Percentiles rank a stretch among this genome's conserved stretches.
phyloP scores from a whole-genome alignment of 1,140 invertebrate species.

The Andricus grossulariae region DNA sequence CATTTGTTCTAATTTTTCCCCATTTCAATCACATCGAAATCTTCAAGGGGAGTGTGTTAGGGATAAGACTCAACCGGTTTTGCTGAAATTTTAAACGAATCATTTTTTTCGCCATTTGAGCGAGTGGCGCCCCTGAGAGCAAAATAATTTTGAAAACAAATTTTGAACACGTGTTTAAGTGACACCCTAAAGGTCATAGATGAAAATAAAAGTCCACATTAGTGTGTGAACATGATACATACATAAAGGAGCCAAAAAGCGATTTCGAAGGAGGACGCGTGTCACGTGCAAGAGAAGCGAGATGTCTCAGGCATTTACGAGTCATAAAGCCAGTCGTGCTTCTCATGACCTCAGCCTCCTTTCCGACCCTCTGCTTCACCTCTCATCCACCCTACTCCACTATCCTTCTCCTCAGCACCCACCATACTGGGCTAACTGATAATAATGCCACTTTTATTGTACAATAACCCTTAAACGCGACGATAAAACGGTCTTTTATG shows the following conservation, averaged over 20 bases:
- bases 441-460: constrained; percentile 76
- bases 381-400: constrained; percentile 53
- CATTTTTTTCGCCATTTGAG: too few relatives aligned
- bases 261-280: constrained; percentile 49
- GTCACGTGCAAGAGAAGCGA: constrained; percentile 57
- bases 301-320: constrained; percentile 73
- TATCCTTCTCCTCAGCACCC: constrained; percentile 37
- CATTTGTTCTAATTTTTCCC: too few relatives aligned
- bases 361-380: constrained; percentile 59
- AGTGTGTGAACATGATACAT: neutral
- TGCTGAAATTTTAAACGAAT: too few relatives aligned
- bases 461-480: constrained; percentile 74
- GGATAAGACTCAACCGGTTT: too few relatives aligned
- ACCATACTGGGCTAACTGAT: constrained; percentile 70
- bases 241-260: constrained; percentile 2
- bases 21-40: too few relatives aligned
- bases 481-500: constrained; percentile 73
- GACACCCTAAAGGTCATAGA: neutral
- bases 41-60: too few relatives aligned
- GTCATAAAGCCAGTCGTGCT: constrained; percentile 74
- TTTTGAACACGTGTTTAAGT: neutral
- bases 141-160: neutral
- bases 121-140: neutral
- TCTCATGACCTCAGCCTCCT: constrained; percentile 65
- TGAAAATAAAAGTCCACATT: constrained; percentile 6